These are phyloP conservation scores for Drosophila koepferae DNA, from an alignment of 2,888 invertebrate species.

Conservation along the genomic window DNA sequence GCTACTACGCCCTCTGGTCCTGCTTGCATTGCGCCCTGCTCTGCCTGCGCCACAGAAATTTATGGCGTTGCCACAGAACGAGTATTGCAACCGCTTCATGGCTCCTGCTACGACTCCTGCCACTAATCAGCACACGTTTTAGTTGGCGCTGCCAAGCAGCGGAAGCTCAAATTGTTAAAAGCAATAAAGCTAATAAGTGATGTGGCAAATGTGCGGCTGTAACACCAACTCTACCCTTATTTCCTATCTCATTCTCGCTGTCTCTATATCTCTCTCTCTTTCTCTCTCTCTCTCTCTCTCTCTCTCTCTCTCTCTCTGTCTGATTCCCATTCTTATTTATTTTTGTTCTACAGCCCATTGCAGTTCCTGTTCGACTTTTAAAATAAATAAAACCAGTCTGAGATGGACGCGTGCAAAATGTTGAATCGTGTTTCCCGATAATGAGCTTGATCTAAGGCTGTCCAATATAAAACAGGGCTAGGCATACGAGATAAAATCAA, in stretches of 20 bases:
- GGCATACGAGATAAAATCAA: too few relatives aligned
- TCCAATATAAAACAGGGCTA: too few relatives aligned
- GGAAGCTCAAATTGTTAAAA: conserved; percentile 81
- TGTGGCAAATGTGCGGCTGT: conserved; percentile 75
- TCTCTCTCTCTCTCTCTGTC: background rate
- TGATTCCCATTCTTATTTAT: background rate
- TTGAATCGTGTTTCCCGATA: background rate
- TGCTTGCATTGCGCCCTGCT: conserved; percentile 7
- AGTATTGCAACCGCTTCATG: conserved; percentile 44
- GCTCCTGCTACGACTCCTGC: conserved; percentile 44
- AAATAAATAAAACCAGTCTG: conserved; percentile 8
- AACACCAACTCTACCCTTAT: background rate
- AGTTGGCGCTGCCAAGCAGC: conserved; percentile 73
- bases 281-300: background rate
- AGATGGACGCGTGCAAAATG: conserved; percentile 17
- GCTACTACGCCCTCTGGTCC: conserved; percentile 30
- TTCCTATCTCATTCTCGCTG: background rate
- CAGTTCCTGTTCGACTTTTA: conserved; percentile 9
- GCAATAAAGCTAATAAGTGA: conserved; percentile 80
- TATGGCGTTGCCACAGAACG: conserved; percentile 68
- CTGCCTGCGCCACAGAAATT: conserved; percentile 72
- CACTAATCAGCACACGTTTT: conserved; percentile 81
- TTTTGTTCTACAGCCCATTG: background rate
- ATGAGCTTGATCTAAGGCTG: background rate
- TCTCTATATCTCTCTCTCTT: background rate